Conservation (phyloP, 2,888 invertebrate genomes). For the Calliphora vomitoria region DNA sequence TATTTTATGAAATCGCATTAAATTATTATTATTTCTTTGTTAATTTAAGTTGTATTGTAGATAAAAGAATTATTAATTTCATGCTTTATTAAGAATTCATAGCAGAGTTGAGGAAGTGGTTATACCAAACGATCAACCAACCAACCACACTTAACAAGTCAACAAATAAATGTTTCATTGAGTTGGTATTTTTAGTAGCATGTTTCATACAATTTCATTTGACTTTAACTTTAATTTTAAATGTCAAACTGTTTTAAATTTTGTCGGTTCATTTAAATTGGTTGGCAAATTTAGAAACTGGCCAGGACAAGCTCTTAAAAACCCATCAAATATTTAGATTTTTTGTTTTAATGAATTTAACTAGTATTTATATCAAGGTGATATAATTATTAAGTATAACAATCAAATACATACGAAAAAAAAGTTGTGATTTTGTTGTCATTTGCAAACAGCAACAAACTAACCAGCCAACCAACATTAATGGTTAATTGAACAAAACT, state of each 20-base stretch:
- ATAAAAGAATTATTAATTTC: slow-evolving; percentile 48
- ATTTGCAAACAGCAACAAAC: not conserved
- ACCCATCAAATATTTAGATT: not conserved
- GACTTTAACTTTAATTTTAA: slow-evolving; percentile 49
- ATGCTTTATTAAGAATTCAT: slow-evolving; percentile 63
- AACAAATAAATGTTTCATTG: slow-evolving; percentile 4
- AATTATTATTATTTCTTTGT: slow-evolving; percentile 45
- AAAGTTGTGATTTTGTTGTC: not conserved
- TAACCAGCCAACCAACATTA: not conserved
- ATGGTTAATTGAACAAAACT: not conserved
- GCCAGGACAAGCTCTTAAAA: slow-evolving; percentile 36
- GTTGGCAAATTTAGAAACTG: slow-evolving; percentile 19
- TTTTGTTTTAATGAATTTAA: not conserved
- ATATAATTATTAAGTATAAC: slow-evolving; percentile 25
- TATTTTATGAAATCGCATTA: slow-evolving; percentile 47
- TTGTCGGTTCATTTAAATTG: not conserved
- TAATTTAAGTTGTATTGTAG: slow-evolving; percentile 23
- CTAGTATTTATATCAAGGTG: slow-evolving; percentile 52
- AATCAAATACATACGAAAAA: not conserved
- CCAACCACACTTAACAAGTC: not conserved
- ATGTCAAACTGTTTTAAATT: slow-evolving; percentile 43
- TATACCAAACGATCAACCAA: slow-evolving; percentile 9
- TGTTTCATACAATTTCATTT: slow-evolving; percentile 29
- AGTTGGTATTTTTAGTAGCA: slow-evolving; percentile 6
- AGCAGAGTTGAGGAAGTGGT: slow-evolving; percentile 55